phyloP scores from a whole-genome alignment of 2,797 vertebrate species.

The Sebastes baramenuke region DNA sequence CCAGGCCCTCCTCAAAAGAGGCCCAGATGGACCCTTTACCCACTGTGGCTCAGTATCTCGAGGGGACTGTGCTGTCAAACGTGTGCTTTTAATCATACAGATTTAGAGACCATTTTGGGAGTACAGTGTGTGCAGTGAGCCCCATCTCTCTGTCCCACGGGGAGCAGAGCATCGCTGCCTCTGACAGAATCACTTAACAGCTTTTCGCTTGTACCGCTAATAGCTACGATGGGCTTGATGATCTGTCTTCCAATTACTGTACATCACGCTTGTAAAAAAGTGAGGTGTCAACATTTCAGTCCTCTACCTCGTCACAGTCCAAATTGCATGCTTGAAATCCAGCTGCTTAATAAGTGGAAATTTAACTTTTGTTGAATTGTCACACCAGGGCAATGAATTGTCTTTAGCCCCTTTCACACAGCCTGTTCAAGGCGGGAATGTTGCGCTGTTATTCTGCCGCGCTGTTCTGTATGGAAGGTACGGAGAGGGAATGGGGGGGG shows the following conservation, averaged over 20 bases:
- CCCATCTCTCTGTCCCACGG: background rate
- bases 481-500: too few relatives aligned
- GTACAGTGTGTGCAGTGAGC: background rate
- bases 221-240: background rate
- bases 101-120: background rate
- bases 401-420: too few relatives aligned
- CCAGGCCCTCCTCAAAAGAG: constrained; percentile 56
- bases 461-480: too few relatives aligned
- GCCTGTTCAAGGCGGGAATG: too few relatives aligned
- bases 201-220: background rate
- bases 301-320: background rate
- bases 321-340: background rate
- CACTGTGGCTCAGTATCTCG: constrained; percentile 32
- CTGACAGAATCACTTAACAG: background rate
- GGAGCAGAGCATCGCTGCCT: background rate
- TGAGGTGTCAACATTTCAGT: background rate
- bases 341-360: background rate
- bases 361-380: too few relatives aligned
- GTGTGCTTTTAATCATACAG: background rate
- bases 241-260: background rate
- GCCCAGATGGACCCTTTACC: constrained; percentile 53
- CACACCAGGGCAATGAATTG: too few relatives aligned
- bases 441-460: too few relatives aligned
- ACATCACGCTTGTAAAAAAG: background rate
- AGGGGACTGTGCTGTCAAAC: background rate